Conservation (phyloP, 2,797 vertebrate species). For the Acipenser oxyrinchus region DNA sequence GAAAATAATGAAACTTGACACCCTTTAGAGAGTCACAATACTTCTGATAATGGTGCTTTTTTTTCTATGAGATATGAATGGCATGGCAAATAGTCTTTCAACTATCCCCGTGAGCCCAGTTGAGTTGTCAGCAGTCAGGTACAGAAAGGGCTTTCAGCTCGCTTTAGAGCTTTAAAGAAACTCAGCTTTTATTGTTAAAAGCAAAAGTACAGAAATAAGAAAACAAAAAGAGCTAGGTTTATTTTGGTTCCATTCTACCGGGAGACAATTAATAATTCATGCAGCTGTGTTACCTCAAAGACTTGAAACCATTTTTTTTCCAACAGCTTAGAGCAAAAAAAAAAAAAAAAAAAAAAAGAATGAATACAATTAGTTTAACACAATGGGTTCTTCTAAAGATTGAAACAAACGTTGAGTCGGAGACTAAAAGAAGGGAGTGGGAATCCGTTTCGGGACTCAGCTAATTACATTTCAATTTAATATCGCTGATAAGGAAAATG, state of each 20-base stretch:
- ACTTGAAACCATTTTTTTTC: slow-evolving; percentile 21
- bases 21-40: slow-evolving; percentile 56
- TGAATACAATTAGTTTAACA: slow-evolving; percentile 30
- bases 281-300: slow-evolving; percentile 8
- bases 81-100: slow-evolving; percentile 43
- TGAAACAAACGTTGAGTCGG: slow-evolving; percentile 40
- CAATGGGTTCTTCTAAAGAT: slow-evolving; percentile 43
- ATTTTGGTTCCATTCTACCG: slow-evolving; percentile 2
- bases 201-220: slow-evolving; percentile 28
- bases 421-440: slow-evolving; percentile 32
- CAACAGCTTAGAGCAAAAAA: slow-evolving; percentile 29
- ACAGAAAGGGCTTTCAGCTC: slow-evolving; percentile 31
- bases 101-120: slow-evolving; percentile 23
- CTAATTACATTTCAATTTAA: slow-evolving; percentile 5
- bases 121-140: slow-evolving; percentile 28
- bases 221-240: neutral
- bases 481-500: neutral
- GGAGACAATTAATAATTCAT: slow-evolving; percentile 8
- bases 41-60: slow-evolving; percentile 41
- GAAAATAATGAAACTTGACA: slow-evolving; percentile 66
- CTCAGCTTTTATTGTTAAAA: slow-evolving; percentile 49
- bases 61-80: slow-evolving; percentile 39
- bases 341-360: slow-evolving; percentile 12
- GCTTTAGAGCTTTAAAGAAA: slow-evolving; percentile 50
- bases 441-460: slow-evolving; percentile 40